These are phyloP conservation scores for Dryocosmus kuriphilus DNA, from an alignment of 2,888 invertebrate species.

Conservation along the genomic window DNA sequence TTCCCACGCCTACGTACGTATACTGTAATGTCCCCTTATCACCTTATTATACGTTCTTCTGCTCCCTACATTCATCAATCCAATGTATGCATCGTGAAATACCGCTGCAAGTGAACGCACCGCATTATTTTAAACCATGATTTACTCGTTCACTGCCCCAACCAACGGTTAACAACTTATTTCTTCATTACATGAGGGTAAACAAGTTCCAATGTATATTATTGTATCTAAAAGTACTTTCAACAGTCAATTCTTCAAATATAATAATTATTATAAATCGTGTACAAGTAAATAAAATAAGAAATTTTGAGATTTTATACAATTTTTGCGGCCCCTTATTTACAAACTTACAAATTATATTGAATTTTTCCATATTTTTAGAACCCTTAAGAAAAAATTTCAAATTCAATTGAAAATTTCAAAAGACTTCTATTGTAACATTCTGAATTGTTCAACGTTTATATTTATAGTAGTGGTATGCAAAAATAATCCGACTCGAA, in stretches of 20 bases:
- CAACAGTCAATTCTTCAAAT: background rate
- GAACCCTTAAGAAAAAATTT: no score
- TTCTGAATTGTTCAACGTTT: no score
- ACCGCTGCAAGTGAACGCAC: conserved; percentile 9
- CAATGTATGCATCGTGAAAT: conserved; percentile 8
- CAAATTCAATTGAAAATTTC: no score
- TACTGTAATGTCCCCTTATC: background rate
- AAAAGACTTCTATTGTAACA: no score
- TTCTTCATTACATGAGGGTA: background rate
- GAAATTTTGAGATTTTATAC: no score
- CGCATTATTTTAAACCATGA: conserved; percentile 9
- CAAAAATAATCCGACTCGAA: no score
- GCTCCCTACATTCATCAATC: conserved; percentile 25
- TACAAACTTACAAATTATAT: no score
- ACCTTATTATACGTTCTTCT: conserved; percentile 11
- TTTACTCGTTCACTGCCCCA: conserved; percentile 8
- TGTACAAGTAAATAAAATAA: background rate
- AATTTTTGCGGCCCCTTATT: no score
- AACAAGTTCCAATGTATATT: no score
- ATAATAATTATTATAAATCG: background rate
- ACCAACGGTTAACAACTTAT: conserved; percentile 10
- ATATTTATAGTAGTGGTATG: no score
- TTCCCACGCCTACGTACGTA: conserved; percentile 18
- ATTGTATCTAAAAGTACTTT: no score
- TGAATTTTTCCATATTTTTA: no score